These are phyloP conservation scores for Capitella teleta DNA, from an alignment of 1,140 invertebrate species.

Conservation along the genomic window DNA sequence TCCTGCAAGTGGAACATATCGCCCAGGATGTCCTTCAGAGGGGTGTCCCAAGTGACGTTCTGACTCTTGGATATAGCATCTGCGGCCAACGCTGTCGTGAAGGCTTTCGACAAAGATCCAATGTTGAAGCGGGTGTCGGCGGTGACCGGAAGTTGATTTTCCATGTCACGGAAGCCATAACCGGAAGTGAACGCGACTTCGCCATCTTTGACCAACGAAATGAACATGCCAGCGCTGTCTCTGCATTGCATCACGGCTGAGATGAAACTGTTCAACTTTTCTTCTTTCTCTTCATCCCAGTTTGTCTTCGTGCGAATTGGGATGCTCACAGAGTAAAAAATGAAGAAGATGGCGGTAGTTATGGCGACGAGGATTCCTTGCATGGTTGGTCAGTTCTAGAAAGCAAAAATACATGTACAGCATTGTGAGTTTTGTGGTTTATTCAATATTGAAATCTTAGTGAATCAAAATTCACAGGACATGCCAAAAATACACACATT, in stretches of 20 bases:
- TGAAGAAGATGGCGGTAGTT: too few species aligned
- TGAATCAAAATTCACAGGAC: too few species aligned
- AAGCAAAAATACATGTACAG: too few species aligned
- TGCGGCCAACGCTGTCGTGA: slow-evolving; percentile 5
- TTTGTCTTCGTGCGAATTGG: too few species aligned
- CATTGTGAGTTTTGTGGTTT: too few species aligned
- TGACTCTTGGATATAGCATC: slow-evolving; percentile 7
- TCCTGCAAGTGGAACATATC: neutral
- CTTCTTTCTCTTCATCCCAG: slow-evolving; percentile 2
- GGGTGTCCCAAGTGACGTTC: slow-evolving; percentile 1
- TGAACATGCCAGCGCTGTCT: neutral
- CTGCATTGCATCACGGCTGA: neutral
- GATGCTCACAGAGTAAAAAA: too few species aligned
- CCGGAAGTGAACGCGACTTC: neutral
- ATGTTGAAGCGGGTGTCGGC: slow-evolving; percentile 2
- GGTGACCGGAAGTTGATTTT: neutral
- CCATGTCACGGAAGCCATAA: slow-evolving; percentile 1
- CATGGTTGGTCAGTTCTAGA: too few species aligned
- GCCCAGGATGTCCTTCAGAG: slow-evolving; percentile 2
- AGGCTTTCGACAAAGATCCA: slow-evolving; percentile 1
- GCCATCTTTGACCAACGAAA: slow-evolving; percentile 2
- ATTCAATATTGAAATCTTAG: too few species aligned
- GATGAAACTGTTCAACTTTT: neutral
- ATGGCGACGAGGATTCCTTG: too few species aligned
- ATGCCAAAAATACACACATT: too few species aligned